Evolutionary conservation across 1,140 invertebrate species (phyloP).

Genomic region (Thaumetopoea pityocampa): DNA sequence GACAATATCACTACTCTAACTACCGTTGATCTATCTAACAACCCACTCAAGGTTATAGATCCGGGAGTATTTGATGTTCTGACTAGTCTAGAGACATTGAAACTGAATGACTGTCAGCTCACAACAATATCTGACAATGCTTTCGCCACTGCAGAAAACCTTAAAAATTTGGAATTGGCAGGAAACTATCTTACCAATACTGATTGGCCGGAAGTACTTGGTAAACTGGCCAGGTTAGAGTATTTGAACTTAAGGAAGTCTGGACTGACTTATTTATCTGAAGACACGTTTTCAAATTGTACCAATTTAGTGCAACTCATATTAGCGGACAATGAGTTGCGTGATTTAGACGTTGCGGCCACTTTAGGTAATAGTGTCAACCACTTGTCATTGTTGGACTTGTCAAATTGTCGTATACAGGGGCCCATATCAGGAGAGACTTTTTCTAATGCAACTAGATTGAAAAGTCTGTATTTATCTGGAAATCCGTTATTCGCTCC

Average conservation of each 20-base stretch:
- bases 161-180: conserved; percentile 80
- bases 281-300: conserved; percentile 81
- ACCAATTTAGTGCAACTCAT: conserved; percentile 80
- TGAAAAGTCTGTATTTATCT: conserved; percentile 80
- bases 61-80: conserved; percentile 79
- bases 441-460: conserved; percentile 81
- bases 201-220: conserved; percentile 79
- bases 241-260: conserved; percentile 80
- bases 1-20: conserved; percentile 80
- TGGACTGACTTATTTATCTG: conserved; percentile 78
- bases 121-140: conserved; percentile 76
- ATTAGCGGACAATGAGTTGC: conserved; percentile 81
- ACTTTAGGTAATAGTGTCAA: conserved; percentile 81
- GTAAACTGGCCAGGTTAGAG: conserved; percentile 78
- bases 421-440: conserved; percentile 81
- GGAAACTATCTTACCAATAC: conserved; percentile 78
- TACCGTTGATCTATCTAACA: conserved; percentile 82
- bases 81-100: conserved; percentile 79
- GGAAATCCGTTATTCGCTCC: conserved; percentile 82
- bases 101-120: conserved; percentile 80
- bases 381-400: conserved; percentile 81
- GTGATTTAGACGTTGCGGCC: conserved; percentile 79
- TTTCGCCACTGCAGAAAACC: conserved; percentile 77
- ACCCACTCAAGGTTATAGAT: conserved; percentile 78
- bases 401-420: conserved; percentile 82